phyloP scores from a whole-genome alignment of 2,888 invertebrate genomes.

The Trichogramma evanescens region DNA sequence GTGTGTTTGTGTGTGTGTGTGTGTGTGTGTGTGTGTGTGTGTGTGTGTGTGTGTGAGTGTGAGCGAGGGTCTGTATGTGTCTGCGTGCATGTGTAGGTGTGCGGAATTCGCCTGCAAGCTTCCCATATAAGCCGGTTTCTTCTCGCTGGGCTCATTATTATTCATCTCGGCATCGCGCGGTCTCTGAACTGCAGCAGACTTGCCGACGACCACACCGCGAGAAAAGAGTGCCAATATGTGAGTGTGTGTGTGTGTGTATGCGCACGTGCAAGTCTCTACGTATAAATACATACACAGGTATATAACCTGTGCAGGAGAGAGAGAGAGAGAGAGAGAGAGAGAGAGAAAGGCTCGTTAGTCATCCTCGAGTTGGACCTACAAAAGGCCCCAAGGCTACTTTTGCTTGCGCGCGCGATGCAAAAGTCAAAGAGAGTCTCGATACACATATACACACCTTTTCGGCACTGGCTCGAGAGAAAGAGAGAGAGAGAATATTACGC shows the following conservation, averaged over 20 bases:
- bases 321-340: constrained; percentile 5
- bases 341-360: constrained; percentile 18
- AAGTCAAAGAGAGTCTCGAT: not conserved
- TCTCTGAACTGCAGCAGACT: constrained; percentile 18
- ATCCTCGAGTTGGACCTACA: constrained; percentile 6
- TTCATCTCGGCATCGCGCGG: constrained; percentile 30
- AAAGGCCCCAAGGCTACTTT: constrained; percentile 5
- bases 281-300: too few species aligned
- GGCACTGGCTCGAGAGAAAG: constrained; percentile 1
- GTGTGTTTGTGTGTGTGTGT: too few species aligned
- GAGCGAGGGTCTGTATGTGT: not conserved
- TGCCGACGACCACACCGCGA: constrained; percentile 7
- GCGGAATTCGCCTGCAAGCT: constrained; percentile 6
- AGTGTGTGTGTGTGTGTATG: too few species aligned
- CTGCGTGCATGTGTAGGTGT: not conserved
- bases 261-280: too few species aligned
- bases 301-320: not conserved
- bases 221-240: too few species aligned
- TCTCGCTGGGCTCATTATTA: constrained; percentile 30
- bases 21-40: not conserved
- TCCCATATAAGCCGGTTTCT: not conserved
- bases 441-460: not conserved
- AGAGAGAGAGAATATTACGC: too few species aligned
- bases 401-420: not conserved
- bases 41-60: not conserved